Base-by-base conservation (phyloP, 2,113 vertebrate genomes). In the Canis aureus region DNA sequence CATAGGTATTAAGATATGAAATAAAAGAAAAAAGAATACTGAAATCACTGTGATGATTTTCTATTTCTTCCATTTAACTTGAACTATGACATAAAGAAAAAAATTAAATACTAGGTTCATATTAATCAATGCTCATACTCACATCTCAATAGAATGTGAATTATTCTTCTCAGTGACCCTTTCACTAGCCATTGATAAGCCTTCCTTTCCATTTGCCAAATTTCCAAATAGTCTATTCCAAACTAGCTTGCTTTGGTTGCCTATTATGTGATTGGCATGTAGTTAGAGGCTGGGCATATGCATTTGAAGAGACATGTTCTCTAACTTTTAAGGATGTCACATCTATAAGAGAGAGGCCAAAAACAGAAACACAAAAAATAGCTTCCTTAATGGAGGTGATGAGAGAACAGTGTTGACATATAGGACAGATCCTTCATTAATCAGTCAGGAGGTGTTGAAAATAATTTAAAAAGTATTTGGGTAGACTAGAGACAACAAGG, bases 1-100 rank as follows among this genome's bases (percentile, higher is more conserved):
- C 99, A 1, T 99, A 99, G 10, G 96, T 11, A 15, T 97, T 96
- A 99, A 99, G 99, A 81, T 98, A 99, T 99, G 97, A 12, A 98
- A 96, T 0, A 67, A 80, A 93, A 96, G 0, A 8, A 92, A 43
- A 22, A 43, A 17, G 29, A 4, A 74, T 87, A 43, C 20, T 22
- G 38, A n/a, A 81, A 25, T 51, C n/a, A 69, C 6, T 23, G 19
- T 53, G 64, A 86, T 69, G 11, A 69, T 32, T 69, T 49, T 64
- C 19, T n/a, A 67, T n/a, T 67, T 53, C 29, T 51, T 53, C 29
- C 49, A 51, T 53, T 51, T 53, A 86, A 51, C 19, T 86, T 69
- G 25, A 67, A 53, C 49, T 53, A 53, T 20, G 67, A 32, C 29
- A 8, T n/a, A n/a, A 86, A 86, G 35, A 84, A 67, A 60, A 43